Evolutionary conservation across 2,888 invertebrate species (phyloP).

Genomic region (Liodrosophila aerea): DNA sequence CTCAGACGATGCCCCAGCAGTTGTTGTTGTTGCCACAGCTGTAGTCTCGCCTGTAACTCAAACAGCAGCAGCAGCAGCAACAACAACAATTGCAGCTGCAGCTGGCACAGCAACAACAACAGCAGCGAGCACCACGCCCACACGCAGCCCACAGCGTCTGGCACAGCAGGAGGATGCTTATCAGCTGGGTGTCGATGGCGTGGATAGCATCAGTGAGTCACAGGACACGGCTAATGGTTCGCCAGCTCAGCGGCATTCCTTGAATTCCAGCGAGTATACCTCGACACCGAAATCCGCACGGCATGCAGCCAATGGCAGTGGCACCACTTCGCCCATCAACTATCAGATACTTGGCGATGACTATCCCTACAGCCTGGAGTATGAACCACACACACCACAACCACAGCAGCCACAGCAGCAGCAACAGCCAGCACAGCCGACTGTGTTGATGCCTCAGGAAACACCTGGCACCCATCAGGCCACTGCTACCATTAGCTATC

Average conservation of each 20-base stretch:
- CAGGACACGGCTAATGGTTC: conserved; percentile 44
- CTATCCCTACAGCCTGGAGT: conserved; percentile 64
- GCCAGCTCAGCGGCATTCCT: conserved; percentile 70
- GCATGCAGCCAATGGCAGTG: conserved; percentile 51
- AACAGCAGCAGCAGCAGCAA: conserved; percentile 10
- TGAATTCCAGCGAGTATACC: conserved; percentile 74
- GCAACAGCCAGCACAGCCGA: conserved; percentile 42
- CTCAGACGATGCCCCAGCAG: conserved; percentile 41
- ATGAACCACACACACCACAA: conserved; percentile 45
- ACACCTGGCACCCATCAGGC: conserved; percentile 17
- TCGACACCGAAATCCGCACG: conserved; percentile 73
- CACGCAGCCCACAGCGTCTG: conserved; percentile 68
- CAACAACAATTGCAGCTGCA: conserved; percentile 3
- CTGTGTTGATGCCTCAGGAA: conserved; percentile 44
- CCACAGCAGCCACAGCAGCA: conserved; percentile 28
- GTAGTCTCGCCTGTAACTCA: conserved; percentile 47
- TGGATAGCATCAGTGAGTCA: conserved; percentile 50
- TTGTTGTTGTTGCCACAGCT: conserved; percentile 44
- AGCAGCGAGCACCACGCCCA: conserved; percentile 54
- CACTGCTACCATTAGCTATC: conserved; percentile 49
- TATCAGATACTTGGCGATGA: conserved; percentile 68
- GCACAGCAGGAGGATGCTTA: conserved; percentile 71
- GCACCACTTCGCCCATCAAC: conserved; percentile 66
- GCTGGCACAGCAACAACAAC: conserved; percentile 5
- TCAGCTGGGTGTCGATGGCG: conserved; percentile 50